These are phyloP conservation scores for Drosophila ogumai DNA, from an alignment of 1,140 invertebrate species.

Conservation along the genomic window DNA sequence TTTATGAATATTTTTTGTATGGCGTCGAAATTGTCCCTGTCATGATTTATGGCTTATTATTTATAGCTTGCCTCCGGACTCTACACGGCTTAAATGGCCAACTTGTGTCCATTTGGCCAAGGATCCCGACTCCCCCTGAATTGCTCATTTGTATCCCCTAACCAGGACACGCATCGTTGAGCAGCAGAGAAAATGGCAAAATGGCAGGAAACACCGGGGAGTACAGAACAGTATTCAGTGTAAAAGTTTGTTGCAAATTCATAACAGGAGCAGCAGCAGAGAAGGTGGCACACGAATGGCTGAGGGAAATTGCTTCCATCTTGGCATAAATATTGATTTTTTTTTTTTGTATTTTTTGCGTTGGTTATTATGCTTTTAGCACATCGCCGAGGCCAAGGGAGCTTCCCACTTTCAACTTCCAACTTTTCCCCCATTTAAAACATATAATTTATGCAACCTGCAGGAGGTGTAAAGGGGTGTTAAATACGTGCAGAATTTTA, in stretches of 20 bases:
- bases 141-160: slow-evolving; percentile 32
- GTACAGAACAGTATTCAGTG: slow-evolving; percentile 16
- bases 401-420: not conserved
- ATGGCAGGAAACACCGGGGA: slow-evolving; percentile 4
- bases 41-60: slow-evolving; percentile 2
- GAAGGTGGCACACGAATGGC: slow-evolving; percentile 4
- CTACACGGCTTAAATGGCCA: slow-evolving; percentile 20
- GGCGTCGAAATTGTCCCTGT: not conserved
- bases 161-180: slow-evolving; percentile 50
- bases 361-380: slow-evolving; percentile 30
- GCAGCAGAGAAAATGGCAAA: slow-evolving; percentile 38
- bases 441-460: slow-evolving; percentile 51
- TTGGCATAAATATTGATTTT: slow-evolving; percentile 54
- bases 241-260: slow-evolving; percentile 47
- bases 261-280: slow-evolving; percentile 8
- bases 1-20: not conserved
- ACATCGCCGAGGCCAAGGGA: slow-evolving; percentile 7
- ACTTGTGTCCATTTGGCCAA: not conserved
- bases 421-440: slow-evolving; percentile 13
- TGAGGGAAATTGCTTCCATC: slow-evolving; percentile 28
- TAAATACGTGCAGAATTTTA: slow-evolving; percentile 17
- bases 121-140: not conserved
- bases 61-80: not conserved
- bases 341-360: not conserved
- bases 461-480: slow-evolving; percentile 9